Evolutionary conservation across 2,888 invertebrate species (phyloP).

Genomic region (Drosophila recens): DNA sequence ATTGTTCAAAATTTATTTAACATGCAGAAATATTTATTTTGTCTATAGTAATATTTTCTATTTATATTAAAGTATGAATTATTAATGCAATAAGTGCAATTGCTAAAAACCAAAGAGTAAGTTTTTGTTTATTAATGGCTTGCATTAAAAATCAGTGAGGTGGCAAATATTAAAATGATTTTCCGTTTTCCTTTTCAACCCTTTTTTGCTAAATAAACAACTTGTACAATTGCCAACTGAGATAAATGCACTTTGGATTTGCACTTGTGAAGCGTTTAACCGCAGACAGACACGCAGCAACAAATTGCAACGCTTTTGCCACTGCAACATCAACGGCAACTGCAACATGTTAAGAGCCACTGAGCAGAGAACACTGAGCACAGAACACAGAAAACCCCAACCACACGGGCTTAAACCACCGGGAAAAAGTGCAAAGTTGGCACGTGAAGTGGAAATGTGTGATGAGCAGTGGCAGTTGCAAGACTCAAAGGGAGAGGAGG

Average conservation of each 20-base stretch:
- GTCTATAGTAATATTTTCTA: background rate
- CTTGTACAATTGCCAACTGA: constrained; percentile 28
- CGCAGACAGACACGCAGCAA: constrained; percentile 55
- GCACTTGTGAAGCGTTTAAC: constrained; percentile 43
- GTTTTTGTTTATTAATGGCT: constrained; percentile 5
- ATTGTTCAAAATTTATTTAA: background rate
- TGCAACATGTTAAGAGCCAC: constrained; percentile 39
- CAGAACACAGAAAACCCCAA: constrained; percentile 12
- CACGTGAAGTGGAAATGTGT: constrained; percentile 49
- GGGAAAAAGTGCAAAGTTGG: constrained; percentile 43
- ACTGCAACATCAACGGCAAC: constrained; percentile 16
- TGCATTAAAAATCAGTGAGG: constrained; percentile 9
- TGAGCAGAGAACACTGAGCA: constrained; percentile 12
- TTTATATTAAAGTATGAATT: constrained; percentile 19
- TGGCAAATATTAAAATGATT: constrained; percentile 25
- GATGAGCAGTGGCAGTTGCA: constrained; percentile 30
- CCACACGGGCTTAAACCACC: constrained; percentile 46
- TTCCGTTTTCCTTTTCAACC: background rate
- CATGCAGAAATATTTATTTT: background rate
- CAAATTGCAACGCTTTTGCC: constrained; percentile 28
- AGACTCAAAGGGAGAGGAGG: background rate
- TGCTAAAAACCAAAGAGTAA: constrained; percentile 43
- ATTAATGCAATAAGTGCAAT: constrained; percentile 36
- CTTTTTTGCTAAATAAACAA: constrained; percentile 23
- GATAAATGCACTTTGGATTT: constrained; percentile 28